Base-by-base conservation (phyloP, 2,797 vertebrate genomes). In the Menidia menidia region DNA sequence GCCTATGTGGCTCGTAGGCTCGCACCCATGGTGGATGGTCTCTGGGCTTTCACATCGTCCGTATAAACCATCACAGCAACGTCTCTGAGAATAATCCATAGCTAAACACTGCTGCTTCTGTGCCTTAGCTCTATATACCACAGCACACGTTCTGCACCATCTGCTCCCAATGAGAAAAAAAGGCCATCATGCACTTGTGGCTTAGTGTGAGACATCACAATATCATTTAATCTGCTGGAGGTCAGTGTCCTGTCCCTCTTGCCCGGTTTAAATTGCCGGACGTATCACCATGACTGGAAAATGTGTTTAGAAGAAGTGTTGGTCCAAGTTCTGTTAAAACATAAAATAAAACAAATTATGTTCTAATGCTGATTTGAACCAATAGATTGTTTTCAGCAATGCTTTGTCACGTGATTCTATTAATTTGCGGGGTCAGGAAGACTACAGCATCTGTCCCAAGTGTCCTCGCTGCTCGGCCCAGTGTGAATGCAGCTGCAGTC, bases 401-500 rank as follows among this genome's bases (percentile, higher is more conserved):
- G 39, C 30, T 57, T 71, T 83, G 83, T 90, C 72, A 85, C 47
- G 74, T 91, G 90, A 85, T 93, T 92, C 87, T 88, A 82, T 91
- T 92, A 80, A 80, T 93, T 94, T 93, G 80, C 76, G 89, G 75
- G 80, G 85, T 94, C 94, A 95, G 94, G 95, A 94, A 92, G 81
- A 80, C 84, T 77, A 77, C 87, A 91, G 83, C 92, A 89, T 94
- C 91, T 85, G 86, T 83, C 84, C 91, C 84, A 81, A 82, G 88
- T 78, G 92, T 91, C 68, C 87, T 82, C 91, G 91, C 91, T 92
- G 91, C 86, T 53, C 0, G 67, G 87, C 86, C 93, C 92, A 82
- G 81, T 93, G 93, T 93, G 92, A 94, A 92, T 94, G 94, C 95
- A 96, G 93, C 88, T 89, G 91, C 93, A 79, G 82, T 85, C 80